Evolutionary conservation across 2,113 vertebrate genomes (phyloP), one percentile per base, ranked within the genome.

Genomic region (Pangasianodon gigas): DNA sequence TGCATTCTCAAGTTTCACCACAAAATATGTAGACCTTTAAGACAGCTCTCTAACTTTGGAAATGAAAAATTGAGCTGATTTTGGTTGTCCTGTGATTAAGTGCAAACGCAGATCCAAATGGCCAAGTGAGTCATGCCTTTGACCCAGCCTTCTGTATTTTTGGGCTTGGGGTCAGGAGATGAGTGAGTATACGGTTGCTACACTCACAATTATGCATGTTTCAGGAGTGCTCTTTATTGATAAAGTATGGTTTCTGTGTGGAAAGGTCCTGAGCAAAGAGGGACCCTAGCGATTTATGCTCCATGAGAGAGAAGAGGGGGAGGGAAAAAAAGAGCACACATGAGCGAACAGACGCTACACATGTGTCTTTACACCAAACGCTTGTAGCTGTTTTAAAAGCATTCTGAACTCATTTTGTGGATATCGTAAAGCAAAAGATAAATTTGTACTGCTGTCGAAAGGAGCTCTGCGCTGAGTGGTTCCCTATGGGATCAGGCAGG

Each of bases 371-470:
- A 88, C 89, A 3, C 90, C 79, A 52, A 90, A 89, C 85, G 89
- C 92, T 91, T 48, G 75, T 87, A 89, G 93, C 91, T 90, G 89
- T 90, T 94, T 93, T 94, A 92, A 93, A 94, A 91, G 93, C 94
- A 94, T 94, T 95, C 92, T 94, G 93, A 93, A 95, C 92, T 94
- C 95, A 95, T 95, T 95, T 94, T 94, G 92, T 91, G 93, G 94
- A 94, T 94, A 95, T 94, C 93, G 91, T 95, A 95, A 95, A 96
- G 92, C 95, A 94, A 95, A 95, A 94, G 94, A 95, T 95, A 93
- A 95, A 96, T 96, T 95, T 94, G 94, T 95, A 93, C 92, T 90
- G 91, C 93, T 96, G 94, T 96, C 93, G 95, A 92, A 92, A 85
- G 91, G 79, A 89, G 91, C 92, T 92, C 93, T 91, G 89, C 6